Conservation (phyloP, 2,888 invertebrate species). For the Hypercompe scribonia region DNA sequence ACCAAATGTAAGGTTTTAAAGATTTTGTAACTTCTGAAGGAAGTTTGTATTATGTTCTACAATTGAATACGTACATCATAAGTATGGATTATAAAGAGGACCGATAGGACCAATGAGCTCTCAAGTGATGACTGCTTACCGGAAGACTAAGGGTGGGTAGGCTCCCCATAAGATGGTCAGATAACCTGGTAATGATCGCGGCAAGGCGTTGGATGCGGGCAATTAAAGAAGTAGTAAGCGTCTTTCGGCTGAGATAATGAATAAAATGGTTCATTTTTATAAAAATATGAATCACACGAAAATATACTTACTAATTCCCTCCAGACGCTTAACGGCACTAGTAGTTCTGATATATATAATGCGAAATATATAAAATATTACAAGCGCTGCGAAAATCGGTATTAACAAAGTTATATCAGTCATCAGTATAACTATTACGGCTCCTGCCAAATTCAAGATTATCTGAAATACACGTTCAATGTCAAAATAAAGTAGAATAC, state of each 20-base stretch:
- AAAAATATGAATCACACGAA: neutral
- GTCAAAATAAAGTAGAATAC: neutral
- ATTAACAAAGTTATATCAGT: conserved; percentile 83
- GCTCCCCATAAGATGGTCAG: no score
- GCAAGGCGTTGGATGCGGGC: no score
- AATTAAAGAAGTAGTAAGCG: no score
- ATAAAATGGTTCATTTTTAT: no score
- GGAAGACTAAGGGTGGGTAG: no score
- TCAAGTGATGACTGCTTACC: no score
- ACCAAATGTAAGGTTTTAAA: neutral
- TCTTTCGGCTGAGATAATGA: no score
- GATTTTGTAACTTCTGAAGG: neutral
- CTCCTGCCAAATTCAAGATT: conserved; percentile 91
- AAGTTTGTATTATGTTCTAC: no score
- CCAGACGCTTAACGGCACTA: conserved; percentile 89
- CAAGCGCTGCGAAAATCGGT: conserved; percentile 85
- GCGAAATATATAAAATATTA: conserved; percentile 88
- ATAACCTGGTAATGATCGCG: no score
- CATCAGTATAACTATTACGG: conserved; percentile 90
- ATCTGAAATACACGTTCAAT: conserved; percentile 84
- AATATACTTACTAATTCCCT: conserved; percentile 87
- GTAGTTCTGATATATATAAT: conserved; percentile 89
- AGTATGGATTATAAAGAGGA: no score
- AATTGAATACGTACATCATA: no score
- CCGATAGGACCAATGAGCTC: no score